Evolutionary conservation across 2,113 vertebrate species (phyloP).

Genomic region (Chelonoidis abingdonii): DNA sequence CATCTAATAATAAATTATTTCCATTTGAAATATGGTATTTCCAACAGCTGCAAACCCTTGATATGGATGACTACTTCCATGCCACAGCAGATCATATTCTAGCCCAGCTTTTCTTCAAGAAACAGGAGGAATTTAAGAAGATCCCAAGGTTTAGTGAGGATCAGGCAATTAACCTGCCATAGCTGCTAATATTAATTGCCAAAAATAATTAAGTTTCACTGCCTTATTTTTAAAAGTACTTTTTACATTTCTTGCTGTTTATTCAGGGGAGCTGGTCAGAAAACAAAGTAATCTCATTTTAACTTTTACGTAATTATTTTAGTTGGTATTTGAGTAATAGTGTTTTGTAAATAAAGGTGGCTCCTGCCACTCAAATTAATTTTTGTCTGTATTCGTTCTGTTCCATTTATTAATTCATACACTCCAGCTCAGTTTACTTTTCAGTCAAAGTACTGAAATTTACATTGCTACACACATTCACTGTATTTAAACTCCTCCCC

Average conservation of each 20-base stretch:
- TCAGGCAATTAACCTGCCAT: conserved; percentile 55
- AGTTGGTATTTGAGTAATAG: neutral
- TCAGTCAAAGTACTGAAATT: accelerated
- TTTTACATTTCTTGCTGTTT: neutral
- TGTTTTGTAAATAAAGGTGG: neutral
- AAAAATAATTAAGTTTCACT: neutral
- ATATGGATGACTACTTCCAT: conserved; percentile 73
- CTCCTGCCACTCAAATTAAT: neutral
- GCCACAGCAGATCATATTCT: conserved; percentile 75
- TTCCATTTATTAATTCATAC: accelerated
- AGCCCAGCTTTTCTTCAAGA: conserved; percentile 77
- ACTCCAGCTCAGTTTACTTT: neutral
- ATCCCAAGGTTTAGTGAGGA: conserved; percentile 60
- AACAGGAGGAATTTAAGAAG: conserved; percentile 78
- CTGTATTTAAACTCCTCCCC: neutral
- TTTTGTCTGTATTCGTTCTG: neutral
- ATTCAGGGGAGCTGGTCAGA: neutral
- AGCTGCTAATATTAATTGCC: neutral
- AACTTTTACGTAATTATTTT: neutral
- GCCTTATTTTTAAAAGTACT: neutral
- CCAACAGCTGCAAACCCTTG: conserved; percentile 74
- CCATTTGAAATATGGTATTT: neutral
- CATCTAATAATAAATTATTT: accelerated
- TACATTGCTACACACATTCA: neutral
- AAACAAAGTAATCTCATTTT: neutral